phyloP scores from a whole-genome alignment of 2,888 invertebrate genomes.

The Phortica okadai region DNA sequence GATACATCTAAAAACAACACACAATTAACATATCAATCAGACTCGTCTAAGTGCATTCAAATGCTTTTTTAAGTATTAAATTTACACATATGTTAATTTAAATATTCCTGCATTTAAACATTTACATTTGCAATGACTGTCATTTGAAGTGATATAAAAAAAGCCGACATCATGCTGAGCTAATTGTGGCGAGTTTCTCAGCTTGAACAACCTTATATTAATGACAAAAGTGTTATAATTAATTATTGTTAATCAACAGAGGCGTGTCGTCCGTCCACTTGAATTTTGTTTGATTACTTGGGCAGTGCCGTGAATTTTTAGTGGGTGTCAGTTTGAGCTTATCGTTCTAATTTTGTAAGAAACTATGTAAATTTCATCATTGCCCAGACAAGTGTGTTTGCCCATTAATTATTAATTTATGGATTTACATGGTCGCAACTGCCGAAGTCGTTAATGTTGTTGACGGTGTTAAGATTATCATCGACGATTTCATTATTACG shows the following conservation, averaged over 20 bases:
- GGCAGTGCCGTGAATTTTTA: background rate
- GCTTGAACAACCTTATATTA: background rate
- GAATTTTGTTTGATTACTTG: background rate
- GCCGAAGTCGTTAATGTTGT: background rate
- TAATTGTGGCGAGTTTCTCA: background rate
- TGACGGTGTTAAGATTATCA: background rate
- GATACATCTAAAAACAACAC: slow-evolving; percentile 43
- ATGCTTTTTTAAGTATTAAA: slow-evolving; percentile 42
- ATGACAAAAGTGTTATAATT: background rate
- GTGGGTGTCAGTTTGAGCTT: slow-evolving; percentile 10
- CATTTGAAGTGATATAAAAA: slow-evolving; percentile 52
- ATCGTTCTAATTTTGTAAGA: slow-evolving; percentile 8
- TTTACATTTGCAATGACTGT: slow-evolving; percentile 16
- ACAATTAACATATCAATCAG: slow-evolving; percentile 44
- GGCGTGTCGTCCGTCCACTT: background rate
- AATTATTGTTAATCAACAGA: background rate
- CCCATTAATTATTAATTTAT: slow-evolving; percentile 49
- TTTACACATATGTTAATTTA: slow-evolving; percentile 37
- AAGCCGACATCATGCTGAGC: slow-evolving; percentile 8
- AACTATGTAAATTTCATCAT: slow-evolving; percentile 57
- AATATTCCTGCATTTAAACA: slow-evolving; percentile 30
- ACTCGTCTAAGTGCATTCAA: slow-evolving; percentile 32
- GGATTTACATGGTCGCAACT: slow-evolving; percentile 33
- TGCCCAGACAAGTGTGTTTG: slow-evolving; percentile 13
- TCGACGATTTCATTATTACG: background rate